Percentiles rank a stretch among this genome's conserved stretches.
phyloP scores from a whole-genome alignment of 2,888 invertebrate genomes.

The Caenorhabditis sp. region DNA sequence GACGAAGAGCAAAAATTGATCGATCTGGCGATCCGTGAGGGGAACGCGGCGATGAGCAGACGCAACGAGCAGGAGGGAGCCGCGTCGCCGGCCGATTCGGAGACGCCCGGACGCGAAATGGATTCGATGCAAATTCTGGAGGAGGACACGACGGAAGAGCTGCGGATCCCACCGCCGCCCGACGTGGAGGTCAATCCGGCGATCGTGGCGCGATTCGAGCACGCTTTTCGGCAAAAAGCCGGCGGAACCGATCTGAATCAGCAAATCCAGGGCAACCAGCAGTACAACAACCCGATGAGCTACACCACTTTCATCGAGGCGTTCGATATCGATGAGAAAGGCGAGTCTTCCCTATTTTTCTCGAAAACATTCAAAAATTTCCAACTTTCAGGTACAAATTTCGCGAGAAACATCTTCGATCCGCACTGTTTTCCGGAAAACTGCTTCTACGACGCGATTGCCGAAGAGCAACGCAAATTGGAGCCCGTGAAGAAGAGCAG shows the following conservation, averaged over 20 bases:
- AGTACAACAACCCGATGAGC: conserved; percentile 67
- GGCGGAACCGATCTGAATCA: conserved; percentile 54
- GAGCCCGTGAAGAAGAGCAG: conserved; percentile 39
- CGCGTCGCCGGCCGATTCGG: conserved; percentile 9
- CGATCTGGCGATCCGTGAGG: conserved; percentile 51
- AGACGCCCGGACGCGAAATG: conserved; percentile 29
- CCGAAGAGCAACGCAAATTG: conserved; percentile 57
- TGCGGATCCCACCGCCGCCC: conserved; percentile 45
- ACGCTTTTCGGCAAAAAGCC: conserved; percentile 54
- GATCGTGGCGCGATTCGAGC: conserved; percentile 36
- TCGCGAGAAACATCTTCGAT: conserved; percentile 59
- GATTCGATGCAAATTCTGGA: no score
- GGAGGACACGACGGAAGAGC: conserved; percentile 5
- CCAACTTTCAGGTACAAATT: no score
- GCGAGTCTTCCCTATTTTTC: no score
- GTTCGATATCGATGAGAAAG: conserved; percentile 65
- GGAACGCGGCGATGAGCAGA: conserved; percentile 24
- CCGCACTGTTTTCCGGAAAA: conserved; percentile 64
- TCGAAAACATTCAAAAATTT: no score
- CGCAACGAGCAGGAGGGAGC: neutral
- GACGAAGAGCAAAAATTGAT: conserved; percentile 62
- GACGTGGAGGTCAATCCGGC: conserved; percentile 33
- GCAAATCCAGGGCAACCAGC: conserved; percentile 50
- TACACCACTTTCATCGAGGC: conserved; percentile 66
- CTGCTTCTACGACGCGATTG: conserved; percentile 62